A percentile compares a stretch with the other conserved stretches of the same genome.
phyloP scores from a whole-genome alignment of 2,797 vertebrate genomes.

The Hoplostethus atlanticus region DNA sequence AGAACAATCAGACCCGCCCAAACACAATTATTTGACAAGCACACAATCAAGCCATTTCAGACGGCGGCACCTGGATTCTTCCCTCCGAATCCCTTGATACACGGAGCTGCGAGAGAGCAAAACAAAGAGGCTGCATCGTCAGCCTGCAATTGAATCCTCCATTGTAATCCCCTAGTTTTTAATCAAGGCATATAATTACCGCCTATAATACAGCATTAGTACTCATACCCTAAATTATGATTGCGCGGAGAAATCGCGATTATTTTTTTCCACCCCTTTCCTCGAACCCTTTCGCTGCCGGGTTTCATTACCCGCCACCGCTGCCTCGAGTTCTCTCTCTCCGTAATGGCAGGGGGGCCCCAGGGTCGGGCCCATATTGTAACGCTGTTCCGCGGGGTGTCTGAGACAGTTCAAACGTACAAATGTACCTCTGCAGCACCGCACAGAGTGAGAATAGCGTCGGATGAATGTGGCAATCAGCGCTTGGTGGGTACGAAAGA shows the following conservation, averaged over 20 bases:
- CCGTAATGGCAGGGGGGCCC: slow-evolving; percentile 17
- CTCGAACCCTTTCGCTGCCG: slow-evolving; percentile 61
- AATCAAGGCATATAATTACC: slow-evolving; percentile 82
- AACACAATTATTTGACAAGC: slow-evolving; percentile 72
- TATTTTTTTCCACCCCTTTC: slow-evolving; percentile 43
- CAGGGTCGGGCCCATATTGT: slow-evolving; percentile 51
- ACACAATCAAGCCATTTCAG: slow-evolving; percentile 72
- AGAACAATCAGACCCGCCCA: slow-evolving; percentile 66
- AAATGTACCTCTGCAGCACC: slow-evolving; percentile 70
- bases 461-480: slow-evolving; percentile 82
- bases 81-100: slow-evolving; percentile 50
- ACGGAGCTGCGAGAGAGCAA: slow-evolving; percentile 49
- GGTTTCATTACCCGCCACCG: slow-evolving; percentile 48
- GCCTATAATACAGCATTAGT: slow-evolving; percentile 76
- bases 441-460: slow-evolving; percentile 65
- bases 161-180: slow-evolving; percentile 79
- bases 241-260: slow-evolving; percentile 76
- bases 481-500: slow-evolving; percentile 74
- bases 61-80: slow-evolving; percentile 73
- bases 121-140: slow-evolving; percentile 66
- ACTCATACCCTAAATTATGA: slow-evolving; percentile 74
- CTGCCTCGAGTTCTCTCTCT: neutral
- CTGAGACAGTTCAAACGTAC: slow-evolving; percentile 58
- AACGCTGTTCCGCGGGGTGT: slow-evolving; percentile 64
- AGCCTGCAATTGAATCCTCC: slow-evolving; percentile 71